Conservation (phyloP, 2,888 invertebrate species). For the Cheilosia grossa region DNA sequence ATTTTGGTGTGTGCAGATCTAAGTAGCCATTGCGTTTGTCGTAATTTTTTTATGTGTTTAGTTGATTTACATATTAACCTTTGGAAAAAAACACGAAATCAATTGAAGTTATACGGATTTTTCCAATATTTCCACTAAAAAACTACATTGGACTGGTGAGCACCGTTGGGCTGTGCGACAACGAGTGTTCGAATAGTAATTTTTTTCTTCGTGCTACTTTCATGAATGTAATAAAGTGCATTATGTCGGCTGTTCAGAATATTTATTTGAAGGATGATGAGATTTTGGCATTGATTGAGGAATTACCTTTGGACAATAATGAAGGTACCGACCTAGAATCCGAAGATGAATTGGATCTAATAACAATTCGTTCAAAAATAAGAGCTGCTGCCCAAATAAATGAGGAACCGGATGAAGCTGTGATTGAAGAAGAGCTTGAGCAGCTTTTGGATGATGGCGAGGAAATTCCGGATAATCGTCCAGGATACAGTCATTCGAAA, state of each 20-base stretch:
- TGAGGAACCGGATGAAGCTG: too few species aligned
- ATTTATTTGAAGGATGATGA: conserved; percentile 6
- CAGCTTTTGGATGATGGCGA: conserved; percentile 1
- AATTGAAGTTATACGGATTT: too few species aligned
- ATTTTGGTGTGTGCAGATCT: too few species aligned
- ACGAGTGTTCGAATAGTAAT: background rate
- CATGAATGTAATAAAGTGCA: background rate
- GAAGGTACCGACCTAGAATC: conserved; percentile 15
- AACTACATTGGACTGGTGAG: too few species aligned
- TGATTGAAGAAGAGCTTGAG: too few species aligned
- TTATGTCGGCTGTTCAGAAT: conserved; percentile 21
- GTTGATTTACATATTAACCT: too few species aligned
- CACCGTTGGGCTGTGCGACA: conserved; percentile 1
- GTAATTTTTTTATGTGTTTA: too few species aligned
- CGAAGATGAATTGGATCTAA: conserved; percentile 7
- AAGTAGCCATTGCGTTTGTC: too few species aligned
- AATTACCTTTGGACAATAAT: conserved; percentile 3
- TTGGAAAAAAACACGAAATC: too few species aligned
- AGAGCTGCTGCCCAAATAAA: background rate
- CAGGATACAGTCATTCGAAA: conserved; percentile 11
- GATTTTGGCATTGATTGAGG: background rate
- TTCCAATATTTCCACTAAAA: too few species aligned
- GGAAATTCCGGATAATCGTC: background rate
- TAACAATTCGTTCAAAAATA: conserved; percentile 10
- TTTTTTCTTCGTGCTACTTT: conserved; percentile 12